Percentiles rank a stretch among this genome's conserved stretches.
Evolutionary conservation across 92 coral and sea anemone species (phyloP).

Genomic region (Isaurus tuberculatus): DNA sequence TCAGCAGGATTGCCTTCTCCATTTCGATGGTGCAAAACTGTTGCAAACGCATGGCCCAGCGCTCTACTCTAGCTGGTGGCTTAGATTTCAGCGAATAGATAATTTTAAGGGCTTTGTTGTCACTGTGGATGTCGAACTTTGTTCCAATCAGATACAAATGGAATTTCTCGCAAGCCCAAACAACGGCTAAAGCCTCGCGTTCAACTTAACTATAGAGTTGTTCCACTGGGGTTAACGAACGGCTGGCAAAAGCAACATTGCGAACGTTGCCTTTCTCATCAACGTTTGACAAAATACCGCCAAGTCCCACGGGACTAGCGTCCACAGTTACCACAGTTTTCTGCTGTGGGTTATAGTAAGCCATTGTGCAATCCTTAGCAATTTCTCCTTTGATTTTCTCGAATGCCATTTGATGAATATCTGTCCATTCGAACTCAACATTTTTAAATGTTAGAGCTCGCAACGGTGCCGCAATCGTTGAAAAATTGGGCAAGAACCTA

Average conservation of each 20-base stretch:
- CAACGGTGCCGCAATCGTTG: too few species aligned
- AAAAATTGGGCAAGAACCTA: too few species aligned
- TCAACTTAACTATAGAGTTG: constrained; percentile 42
- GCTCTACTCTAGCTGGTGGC: constrained; percentile 53
- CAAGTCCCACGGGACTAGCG: constrained; percentile 54
- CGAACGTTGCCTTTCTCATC: constrained; percentile 39
- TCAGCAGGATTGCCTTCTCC: constrained; percentile 69
- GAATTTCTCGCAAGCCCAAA: too few species aligned
- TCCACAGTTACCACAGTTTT: constrained; percentile 54
- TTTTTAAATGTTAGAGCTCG: too few species aligned
- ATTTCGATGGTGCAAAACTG: constrained; percentile 39
- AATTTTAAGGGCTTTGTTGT: constrained; percentile 52
- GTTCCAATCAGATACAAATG: constrained; percentile 48
- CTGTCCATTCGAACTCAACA: too few species aligned
- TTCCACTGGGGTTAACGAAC: constrained; percentile 48
- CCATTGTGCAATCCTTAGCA: constrained; percentile 56
- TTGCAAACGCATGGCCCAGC: constrained; percentile 61
- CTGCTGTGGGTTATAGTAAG: constrained; percentile 57
- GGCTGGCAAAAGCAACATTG: constrained; percentile 65
- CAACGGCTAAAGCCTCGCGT: constrained; percentile 51
- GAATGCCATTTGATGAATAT: too few species aligned
- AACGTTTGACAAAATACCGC: constrained; percentile 55
- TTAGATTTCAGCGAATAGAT: constrained; percentile 48
- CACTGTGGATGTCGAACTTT: constrained; percentile 30
- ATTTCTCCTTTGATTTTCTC: constrained; percentile 46